Evolutionary conservation across 2,888 invertebrate species (phyloP), one percentile per base, ranked within the genome.

Genomic region (Carcina quercana): DNA sequence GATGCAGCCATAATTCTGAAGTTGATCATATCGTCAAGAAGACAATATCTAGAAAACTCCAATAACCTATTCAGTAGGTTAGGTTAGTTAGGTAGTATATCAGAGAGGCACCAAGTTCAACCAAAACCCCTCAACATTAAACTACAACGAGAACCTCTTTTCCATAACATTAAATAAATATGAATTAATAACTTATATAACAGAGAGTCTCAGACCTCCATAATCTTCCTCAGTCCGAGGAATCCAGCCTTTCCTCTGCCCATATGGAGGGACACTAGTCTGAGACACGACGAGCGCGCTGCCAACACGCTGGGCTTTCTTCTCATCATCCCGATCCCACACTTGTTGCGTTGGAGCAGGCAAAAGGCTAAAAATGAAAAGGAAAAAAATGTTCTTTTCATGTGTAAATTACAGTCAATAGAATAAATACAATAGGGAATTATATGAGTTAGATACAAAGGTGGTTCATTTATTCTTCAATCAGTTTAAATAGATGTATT

Each of bases 161-260:
- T 11, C 2, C 3, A 21, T 21, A 22, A 22, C n/a, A 3, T 25
- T 24, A 21, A 15, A 8, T 11, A 10, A 20, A n/a, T n/a, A 13
- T 21, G 5, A 15, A 6, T 17, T 6, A 12, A 20, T 24, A 32
- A 19, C 13, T n/a, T 12, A 19, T 15, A 13, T 5, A 12, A 25
- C 21, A 25, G 13, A 25, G 7, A 42, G 42, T n/a, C n/a, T n/a
- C n/a, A n/a, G n/a, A 86, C 86, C 86, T 53, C 88, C 90, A 67
- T 84, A 91, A 53, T 91, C 91, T 1, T 88, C 94, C 30, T 90
- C 88, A 29, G 86, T 87, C 29, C 98, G 84, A 0, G 99, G 98
- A 5, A 97, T 87, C 96, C 97, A 99, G 54, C 95, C 96, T 74
- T 92, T 91, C 45, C 99, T 88, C 59, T 96, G 94, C 0, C 98